Evolutionary conservation across 2,888 invertebrate species (phyloP).

Genomic region (Criorhina ranunculi): DNA sequence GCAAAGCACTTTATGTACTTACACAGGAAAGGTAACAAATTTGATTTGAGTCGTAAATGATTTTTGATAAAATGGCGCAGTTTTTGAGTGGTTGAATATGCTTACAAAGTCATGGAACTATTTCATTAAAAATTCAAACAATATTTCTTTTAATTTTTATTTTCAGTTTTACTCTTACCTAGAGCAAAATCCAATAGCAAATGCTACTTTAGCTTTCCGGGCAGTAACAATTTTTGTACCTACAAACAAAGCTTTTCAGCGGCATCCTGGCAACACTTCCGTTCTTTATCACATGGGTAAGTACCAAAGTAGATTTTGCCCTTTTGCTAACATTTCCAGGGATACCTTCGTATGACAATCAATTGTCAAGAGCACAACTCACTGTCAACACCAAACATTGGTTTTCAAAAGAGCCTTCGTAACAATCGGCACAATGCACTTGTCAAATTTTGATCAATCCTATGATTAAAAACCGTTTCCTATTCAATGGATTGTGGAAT

Average conservation of each 20-base stretch:
- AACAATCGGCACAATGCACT: constrained; percentile 14
- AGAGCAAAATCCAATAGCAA: constrained; percentile 90
- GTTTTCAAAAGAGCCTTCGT: constrained; percentile 1
- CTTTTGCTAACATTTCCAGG: neutral
- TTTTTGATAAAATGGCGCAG: neutral
- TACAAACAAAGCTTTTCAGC: constrained; percentile 93
- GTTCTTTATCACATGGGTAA: constrained; percentile 94
- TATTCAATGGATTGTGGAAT: neutral
- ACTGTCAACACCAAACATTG: constrained; percentile 49
- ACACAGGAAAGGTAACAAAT: constrained; percentile 42
- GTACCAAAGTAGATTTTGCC: constrained; percentile 82
- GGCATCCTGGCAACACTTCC: constrained; percentile 86
- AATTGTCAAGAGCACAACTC: constrained; percentile 34
- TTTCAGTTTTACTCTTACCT: constrained; percentile 92
- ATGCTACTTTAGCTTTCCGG: constrained; percentile 89
- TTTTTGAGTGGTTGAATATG: neutral
- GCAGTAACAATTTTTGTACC: constrained; percentile 95
- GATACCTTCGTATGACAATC: constrained; percentile 3
- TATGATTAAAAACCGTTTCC: neutral
- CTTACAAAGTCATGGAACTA: neutral
- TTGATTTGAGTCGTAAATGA: constrained; percentile 48
- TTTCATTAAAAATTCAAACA: neutral
- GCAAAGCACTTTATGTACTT: constrained; percentile 20
- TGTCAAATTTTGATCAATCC: constrained; percentile 33
- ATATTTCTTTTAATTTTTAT: constrained; percentile 79